phyloP scores from a whole-genome alignment of 2,113 vertebrate species.

The Ophiodon elongatus region DNA sequence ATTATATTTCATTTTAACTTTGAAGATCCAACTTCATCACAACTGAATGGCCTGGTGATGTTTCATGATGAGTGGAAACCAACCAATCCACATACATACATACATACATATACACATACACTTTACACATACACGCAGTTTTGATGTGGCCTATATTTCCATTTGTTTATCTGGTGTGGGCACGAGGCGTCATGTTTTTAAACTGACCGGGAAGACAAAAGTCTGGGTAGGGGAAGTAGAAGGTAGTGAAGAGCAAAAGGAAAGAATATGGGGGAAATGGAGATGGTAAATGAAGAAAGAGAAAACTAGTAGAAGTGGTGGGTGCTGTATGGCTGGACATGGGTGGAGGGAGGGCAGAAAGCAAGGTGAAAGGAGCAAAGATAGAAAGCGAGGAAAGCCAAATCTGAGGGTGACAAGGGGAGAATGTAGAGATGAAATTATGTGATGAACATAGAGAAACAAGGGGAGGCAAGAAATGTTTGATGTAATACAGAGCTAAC shows the following conservation, averaged over 20 bases:
- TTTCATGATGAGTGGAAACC: background rate
- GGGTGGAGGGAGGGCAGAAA: background rate
- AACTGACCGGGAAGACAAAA: conserved; percentile 76
- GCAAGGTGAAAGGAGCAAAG: background rate
- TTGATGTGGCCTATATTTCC: conserved; percentile 61
- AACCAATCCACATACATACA: background rate
- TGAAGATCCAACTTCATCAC: background rate
- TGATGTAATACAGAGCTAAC: too few species aligned
- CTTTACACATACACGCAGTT: too few species aligned
- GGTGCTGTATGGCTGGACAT: background rate
- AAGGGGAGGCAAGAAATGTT: too few species aligned
- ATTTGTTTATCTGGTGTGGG: conserved; percentile 73
- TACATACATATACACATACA: background rate
- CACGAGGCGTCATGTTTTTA: conserved; percentile 68
- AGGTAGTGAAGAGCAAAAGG: background rate
- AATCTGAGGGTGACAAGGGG: too few species aligned
- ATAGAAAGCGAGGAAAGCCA: background rate
- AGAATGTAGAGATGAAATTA: too few species aligned
- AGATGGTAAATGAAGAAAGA: background rate
- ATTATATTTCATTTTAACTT: background rate
- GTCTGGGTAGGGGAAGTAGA: background rate
- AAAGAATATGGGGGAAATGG: background rate
- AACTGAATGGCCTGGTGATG: background rate
- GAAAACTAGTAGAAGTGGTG: background rate
- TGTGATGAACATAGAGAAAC: too few species aligned